Evolutionary conservation across 2,797 vertebrate genomes (phyloP), one percentile per base, ranked within the genome.

Genomic region (Epinephelus awoara): DNA sequence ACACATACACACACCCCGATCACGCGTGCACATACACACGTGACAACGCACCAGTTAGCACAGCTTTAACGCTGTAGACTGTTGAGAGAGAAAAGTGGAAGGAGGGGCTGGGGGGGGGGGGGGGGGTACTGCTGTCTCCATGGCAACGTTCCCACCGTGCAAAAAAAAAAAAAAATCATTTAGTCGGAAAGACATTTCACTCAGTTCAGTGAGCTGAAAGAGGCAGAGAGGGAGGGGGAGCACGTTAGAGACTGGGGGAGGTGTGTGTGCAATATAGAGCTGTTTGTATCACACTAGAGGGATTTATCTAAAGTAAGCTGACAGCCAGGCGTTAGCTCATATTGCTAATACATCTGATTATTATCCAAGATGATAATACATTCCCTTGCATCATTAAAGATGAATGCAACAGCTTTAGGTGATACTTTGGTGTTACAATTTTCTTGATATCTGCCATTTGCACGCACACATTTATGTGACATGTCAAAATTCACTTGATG

Each of bases 101-200:
- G 79, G 85, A 65, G 65, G 77, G 59, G 73, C 47, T 52, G 77
- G 70, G 50, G 40, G 47, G 68, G 79, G 84, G 63, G 57, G 40
- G 47, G 68, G 71, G 79, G 78, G 78, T 18, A 49, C 44, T 81
- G 73, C 82, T 88, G 94, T 96, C 94, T 94, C 95, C 95, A 96
- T 95, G 93, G 95, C 93, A 95, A 96, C 95, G 72, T 93, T 94
- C 90, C 93, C 94, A 93, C 85, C 61, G 83, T 90, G 93, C 85
- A 88, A 93, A 93, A 95, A 93, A 86, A 90, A 81, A 87, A 85
- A 91, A 89, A 93, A 94, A 93, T 93, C 74, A 94, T 94, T 94
- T 95, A 93, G 93, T 92, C 82, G 86, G 92, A 95, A 96, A 95
- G 94, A 94, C 92, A 93, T 94, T 94, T 94, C 93, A 92, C 90